Base-by-base conservation (phyloP, 1,140 invertebrate genomes). In the Scaptomyza graminum region DNA sequence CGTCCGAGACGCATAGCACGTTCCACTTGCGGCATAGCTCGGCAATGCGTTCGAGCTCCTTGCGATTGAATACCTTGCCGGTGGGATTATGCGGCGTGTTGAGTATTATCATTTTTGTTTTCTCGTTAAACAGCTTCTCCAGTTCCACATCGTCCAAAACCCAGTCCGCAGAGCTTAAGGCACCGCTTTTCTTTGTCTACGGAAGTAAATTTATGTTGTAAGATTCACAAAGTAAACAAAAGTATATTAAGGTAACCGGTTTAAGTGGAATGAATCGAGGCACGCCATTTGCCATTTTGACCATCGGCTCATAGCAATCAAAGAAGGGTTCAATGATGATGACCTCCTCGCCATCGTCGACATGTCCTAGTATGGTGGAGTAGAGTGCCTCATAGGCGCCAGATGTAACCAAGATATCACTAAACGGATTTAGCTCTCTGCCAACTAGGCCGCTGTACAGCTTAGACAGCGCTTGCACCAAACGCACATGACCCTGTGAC, bases 301-400 rank as follows among this genome's bases (percentile, higher is more conserved):
- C 95, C 96, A 99, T 98, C 1, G 98, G 97, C 68, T 96, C 96
- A 91, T 99, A 99, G 90, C 98, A 99, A 91, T 99, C 99, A 92
- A 98, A 99, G 92, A 96, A 99, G 7, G 99, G 99, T 92, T 99
- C 99, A 70, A 99, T 98, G 28, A 99, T 97, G 69, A 99, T 98
- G 68, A 98, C 97, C 92, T 99, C 97, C 93, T 96, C 96, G 1
- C 96, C 97, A 49, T 93, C 94, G 78, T 96, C 95, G 7, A 98
- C 94, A 83, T 97, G 95, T 18, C 98, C 98, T 93, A 96, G 92
- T 62, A 99, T 95, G 13, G 96, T 92, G 70, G 95, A 95, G 92
- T 95, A 98, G 0, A 98, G 92, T n/a, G 96, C 96, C 92, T 98
- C 97, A 91, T 99, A 99, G 8, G 98, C 99, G 41, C 99, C 99